phyloP scores from a whole-genome alignment of 2,888 invertebrate genomes.

The Platypus cylindrus region DNA sequence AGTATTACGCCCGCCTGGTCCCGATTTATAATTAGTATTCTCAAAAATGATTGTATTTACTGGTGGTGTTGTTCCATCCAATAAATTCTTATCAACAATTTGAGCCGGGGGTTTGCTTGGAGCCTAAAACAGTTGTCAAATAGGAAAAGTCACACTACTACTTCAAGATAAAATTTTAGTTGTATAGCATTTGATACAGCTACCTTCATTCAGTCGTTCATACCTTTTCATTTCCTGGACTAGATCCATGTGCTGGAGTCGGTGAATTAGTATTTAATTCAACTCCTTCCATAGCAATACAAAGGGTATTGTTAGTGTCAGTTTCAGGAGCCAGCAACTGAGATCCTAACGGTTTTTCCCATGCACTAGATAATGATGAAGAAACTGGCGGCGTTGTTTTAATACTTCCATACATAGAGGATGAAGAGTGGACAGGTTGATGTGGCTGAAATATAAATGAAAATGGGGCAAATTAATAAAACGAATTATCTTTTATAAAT shows the following conservation, averaged over 20 bases:
- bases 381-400: too few relatives aligned
- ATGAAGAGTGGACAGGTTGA: constrained; percentile 27
- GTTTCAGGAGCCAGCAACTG: constrained; percentile 43
- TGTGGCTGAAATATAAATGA: constrained; percentile 22
- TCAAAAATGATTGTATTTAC: constrained; percentile 85
- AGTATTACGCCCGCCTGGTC: constrained; percentile 42
- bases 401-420: constrained; percentile 27
- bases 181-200: too few relatives aligned
- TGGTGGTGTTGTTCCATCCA: constrained; percentile 66
- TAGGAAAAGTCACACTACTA: too few relatives aligned
- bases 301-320: constrained; percentile 27
- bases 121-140: too few relatives aligned
- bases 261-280: constrained; percentile 30
- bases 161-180: background rate
- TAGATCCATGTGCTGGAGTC: constrained; percentile 40
- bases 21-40: constrained; percentile 79
- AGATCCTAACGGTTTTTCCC: constrained; percentile 74
- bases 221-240: constrained; percentile 30
- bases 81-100: constrained; percentile 38
- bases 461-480: background rate
- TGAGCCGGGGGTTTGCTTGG: constrained; percentile 24
- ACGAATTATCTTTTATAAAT: background rate
- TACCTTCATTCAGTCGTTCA: too few relatives aligned
- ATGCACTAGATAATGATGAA: constrained; percentile 41
- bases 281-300: constrained; percentile 28